Base-by-base conservation (phyloP, 2,888 invertebrate genomes). In the Hesperia comma region DNA sequence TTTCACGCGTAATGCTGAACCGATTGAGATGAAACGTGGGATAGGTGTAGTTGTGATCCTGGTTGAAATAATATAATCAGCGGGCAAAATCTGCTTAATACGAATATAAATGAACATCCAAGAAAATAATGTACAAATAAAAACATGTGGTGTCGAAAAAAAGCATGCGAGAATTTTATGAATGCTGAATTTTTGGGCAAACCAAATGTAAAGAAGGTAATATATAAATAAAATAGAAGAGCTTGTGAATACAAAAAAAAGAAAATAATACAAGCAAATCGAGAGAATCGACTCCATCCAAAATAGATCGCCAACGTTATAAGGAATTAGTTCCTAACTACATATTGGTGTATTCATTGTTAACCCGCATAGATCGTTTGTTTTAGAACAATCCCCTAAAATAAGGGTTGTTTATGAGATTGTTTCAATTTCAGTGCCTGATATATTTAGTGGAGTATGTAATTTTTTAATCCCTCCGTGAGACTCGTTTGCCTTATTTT, bases 401-500 rank as follows among this genome's bases (percentile, higher is more conserved):
- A 75, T 78, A 77, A 77, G 79, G 67, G 73, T 77, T 74, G 19
- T 67, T 76, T 79, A 75, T 75, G 77, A 72, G 84, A 84, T 86
- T 70, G 70, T 87, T 87, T 88, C 83, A 86, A 90, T 90, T 89
- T 87, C 80, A 90, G 91, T 91, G 91, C 90, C 91, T 91, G 83
- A 84, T 80, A 51, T 54, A 81, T 82, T 82, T 79, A 78, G 75
- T 77, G 67, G 79, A 76, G 84, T 78, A 80, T 67, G 68, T 80
- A 84, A 84, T 88, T 88, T 75, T 88, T 91, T 87, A 79, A 78
- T 90, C 92, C 92, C 91, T 91, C 91, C 91, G 88, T 79, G 75
- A 84, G 70, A 84, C 83, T 88, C 83, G 73, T 88, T 86, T 87
- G 92, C 91, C 92, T 92, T 92, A 92, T 92, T 91, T 91, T 90